Percentiles rank a stretch among this genome's conserved stretches.
Evolutionary conservation across 1,140 invertebrate genomes (phyloP).

Genomic region (Apis laboriosa): DNA sequence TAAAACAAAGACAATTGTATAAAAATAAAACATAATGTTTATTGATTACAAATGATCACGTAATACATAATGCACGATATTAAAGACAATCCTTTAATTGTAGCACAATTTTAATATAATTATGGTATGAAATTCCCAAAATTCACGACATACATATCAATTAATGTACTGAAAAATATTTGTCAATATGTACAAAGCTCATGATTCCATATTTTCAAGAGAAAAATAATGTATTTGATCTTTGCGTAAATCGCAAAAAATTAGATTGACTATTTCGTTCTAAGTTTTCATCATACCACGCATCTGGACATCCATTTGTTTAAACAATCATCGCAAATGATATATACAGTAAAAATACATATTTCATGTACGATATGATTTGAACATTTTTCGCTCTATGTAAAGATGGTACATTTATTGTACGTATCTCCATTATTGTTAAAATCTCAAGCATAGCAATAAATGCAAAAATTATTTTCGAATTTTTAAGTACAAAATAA

Average conservation of each 20-base stretch:
- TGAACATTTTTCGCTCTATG: slow-evolving; percentile 17
- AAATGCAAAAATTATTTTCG: slow-evolving; percentile 16
- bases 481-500: slow-evolving; percentile 23
- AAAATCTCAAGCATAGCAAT: not conserved
- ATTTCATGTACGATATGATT: slow-evolving; percentile 23
- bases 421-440: not conserved
- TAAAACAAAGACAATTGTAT: slow-evolving; percentile 13
- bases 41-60: slow-evolving; percentile 61
- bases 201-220: slow-evolving; percentile 7
- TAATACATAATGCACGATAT: slow-evolving; percentile 51
- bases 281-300: slow-evolving; percentile 21
- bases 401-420: slow-evolving; percentile 8
- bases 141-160: slow-evolving; percentile 19
- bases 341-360: slow-evolving; percentile 56
- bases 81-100: slow-evolving; percentile 47
- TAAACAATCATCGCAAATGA: slow-evolving; percentile 38
- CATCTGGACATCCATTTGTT: slow-evolving; percentile 12
- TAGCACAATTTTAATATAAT: slow-evolving; percentile 34
- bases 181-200: slow-evolving; percentile 40
- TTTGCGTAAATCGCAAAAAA: slow-evolving; percentile 37
- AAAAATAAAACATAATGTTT: slow-evolving; percentile 61
- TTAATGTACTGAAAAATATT: slow-evolving; percentile 48
- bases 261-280: slow-evolving; percentile 32
- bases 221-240: slow-evolving; percentile 35
- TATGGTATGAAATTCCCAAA: slow-evolving; percentile 34